Evolutionary conservation across 1,140 invertebrate species (phyloP).

Genomic region (Drosophila bocki): DNA sequence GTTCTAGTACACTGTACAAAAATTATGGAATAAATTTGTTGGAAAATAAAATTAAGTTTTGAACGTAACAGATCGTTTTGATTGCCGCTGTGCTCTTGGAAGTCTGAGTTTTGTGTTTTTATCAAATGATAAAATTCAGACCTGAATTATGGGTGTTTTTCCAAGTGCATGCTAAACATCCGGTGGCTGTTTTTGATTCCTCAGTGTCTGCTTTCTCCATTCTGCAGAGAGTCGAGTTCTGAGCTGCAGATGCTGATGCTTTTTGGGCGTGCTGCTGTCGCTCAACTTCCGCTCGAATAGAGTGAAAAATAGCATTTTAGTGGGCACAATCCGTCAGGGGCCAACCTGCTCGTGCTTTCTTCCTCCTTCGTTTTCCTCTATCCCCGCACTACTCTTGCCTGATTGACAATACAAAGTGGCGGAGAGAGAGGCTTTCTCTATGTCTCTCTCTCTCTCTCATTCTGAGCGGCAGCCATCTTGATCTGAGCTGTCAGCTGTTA

Average conservation of each 20-base stretch:
- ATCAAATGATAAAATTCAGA: too few species aligned
- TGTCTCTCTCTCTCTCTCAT: not conserved
- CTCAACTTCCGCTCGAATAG: slow-evolving; percentile 80
- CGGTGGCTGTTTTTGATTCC: slow-evolving; percentile 42
- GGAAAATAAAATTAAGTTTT: too few species aligned
- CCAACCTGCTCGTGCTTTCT: slow-evolving; percentile 29
- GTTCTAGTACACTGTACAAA: not conserved
- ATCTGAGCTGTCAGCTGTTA: slow-evolving; percentile 53
- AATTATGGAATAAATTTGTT: not conserved
- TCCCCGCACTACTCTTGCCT: slow-evolving; percentile 2
- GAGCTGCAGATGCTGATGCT: slow-evolving; percentile 40
- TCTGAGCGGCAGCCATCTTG: slow-evolving; percentile 44
- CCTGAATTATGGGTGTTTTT: not conserved
- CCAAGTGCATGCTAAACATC: slow-evolving; percentile 71
- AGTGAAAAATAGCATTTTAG: slow-evolving; percentile 82
- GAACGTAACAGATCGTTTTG: too few species aligned
- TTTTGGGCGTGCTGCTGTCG: slow-evolving; percentile 58
- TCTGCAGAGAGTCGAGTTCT: slow-evolving; percentile 19
- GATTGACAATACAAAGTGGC: slow-evolving; percentile 58
- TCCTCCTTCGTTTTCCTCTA: not conserved
- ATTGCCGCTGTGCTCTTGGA: too few species aligned
- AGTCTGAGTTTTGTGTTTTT: not conserved
- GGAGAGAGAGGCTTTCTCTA: not conserved
- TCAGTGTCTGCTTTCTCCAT: slow-evolving; percentile 32
- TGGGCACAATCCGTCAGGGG: slow-evolving; percentile 52